Evolutionary conservation across 2,113 vertebrate species (phyloP).

Genomic region (Tretioscincus oriximinensis): DNA sequence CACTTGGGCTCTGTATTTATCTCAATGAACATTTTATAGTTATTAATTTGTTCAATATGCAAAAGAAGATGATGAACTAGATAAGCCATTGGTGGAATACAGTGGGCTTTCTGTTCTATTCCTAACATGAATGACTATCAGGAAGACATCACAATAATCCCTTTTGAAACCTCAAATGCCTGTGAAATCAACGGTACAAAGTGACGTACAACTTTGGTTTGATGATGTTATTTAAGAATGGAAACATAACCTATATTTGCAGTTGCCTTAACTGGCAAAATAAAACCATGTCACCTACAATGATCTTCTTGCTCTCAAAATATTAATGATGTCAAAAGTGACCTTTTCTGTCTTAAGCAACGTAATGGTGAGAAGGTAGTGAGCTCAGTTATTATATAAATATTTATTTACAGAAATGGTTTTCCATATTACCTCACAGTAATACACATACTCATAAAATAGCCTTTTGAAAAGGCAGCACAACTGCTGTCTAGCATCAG

Average conservation of each 20-base stretch:
- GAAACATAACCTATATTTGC: not conserved
- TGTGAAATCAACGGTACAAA: not conserved
- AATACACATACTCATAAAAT: slow-evolving; percentile 43
- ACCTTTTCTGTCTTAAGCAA: slow-evolving; percentile 55
- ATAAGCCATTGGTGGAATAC: too few species aligned
- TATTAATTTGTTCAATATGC: too few species aligned
- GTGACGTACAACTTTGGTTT: not conserved
- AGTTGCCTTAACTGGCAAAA: not conserved
- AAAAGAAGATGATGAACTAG: too few species aligned
- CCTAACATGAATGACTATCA: too few species aligned
- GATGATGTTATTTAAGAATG: not conserved
- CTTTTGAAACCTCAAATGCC: not conserved
- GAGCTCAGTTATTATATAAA: slow-evolving; percentile 58
- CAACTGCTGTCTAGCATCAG: slow-evolving; percentile 49
- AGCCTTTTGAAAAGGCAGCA: slow-evolving; percentile 48
- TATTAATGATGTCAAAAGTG: slow-evolving; percentile 63
- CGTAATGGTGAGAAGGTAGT: slow-evolving; percentile 48
- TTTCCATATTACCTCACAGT: slow-evolving; percentile 59
- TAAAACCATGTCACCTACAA: slow-evolving; percentile 20
- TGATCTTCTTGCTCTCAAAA: slow-evolving; percentile 38
- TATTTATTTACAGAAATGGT: slow-evolving; percentile 65
- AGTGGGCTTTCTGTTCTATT: too few species aligned
- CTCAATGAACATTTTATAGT: too few species aligned
- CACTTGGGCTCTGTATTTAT: too few species aligned
- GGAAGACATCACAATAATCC: too few species aligned